A percentile compares a stretch with the other conserved stretches of the same genome.
These are phyloP conservation scores for Diorhabda sublineata DNA, from an alignment of 1,140 invertebrate genomes.

Conservation along the genomic window DNA sequence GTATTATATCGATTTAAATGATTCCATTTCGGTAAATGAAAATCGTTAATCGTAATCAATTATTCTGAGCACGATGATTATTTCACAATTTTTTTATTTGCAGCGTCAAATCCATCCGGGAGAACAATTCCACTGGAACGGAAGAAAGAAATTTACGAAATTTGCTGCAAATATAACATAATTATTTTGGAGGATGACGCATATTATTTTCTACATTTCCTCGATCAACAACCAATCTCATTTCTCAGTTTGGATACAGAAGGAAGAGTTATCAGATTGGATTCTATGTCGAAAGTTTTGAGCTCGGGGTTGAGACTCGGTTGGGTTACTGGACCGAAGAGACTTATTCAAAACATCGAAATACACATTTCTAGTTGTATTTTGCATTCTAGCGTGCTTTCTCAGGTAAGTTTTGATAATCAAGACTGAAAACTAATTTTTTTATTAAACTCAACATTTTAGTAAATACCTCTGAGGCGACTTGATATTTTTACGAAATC, in stretches of 20 bases:
- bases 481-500: too few relatives aligned
- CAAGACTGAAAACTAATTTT: too few relatives aligned
- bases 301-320: slow-evolving; percentile 68
- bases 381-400: slow-evolving; percentile 67
- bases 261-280: slow-evolving; percentile 71
- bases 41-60: too few relatives aligned
- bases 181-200: slow-evolving; percentile 80
- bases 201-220: slow-evolving; percentile 73
- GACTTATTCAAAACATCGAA: slow-evolving; percentile 58
- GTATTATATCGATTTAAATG: too few relatives aligned
- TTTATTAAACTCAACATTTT: too few relatives aligned
- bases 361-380: slow-evolving; percentile 69
- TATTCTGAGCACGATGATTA: too few relatives aligned
- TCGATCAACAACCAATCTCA: slow-evolving; percentile 57
- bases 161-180: slow-evolving; percentile 72
- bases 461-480: too few relatives aligned
- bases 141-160: slow-evolving; percentile 66
- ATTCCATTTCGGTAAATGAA: too few relatives aligned
- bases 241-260: slow-evolving; percentile 73
- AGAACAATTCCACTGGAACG: slow-evolving; percentile 61
- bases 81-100: background rate
- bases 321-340: slow-evolving; percentile 64
- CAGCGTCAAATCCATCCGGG: slow-evolving; percentile 64
- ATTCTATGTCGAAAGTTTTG: slow-evolving; percentile 77
- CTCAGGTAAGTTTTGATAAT: slow-evolving; percentile 51